These are phyloP conservation scores for Perizoma flavofasciatum DNA, from an alignment of 2,888 invertebrate genomes.

Conservation along the genomic window DNA sequence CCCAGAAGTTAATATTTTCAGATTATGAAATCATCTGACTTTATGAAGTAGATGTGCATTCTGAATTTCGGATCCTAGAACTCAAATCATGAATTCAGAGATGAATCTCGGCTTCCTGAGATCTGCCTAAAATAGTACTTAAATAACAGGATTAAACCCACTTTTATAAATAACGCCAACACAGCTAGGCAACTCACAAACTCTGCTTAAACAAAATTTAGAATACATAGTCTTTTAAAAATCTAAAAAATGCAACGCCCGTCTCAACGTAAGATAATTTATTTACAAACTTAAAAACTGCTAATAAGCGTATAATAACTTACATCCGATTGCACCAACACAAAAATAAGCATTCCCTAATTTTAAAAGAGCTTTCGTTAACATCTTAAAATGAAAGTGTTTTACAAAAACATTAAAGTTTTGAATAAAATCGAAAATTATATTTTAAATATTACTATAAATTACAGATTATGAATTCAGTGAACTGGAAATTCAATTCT, in stretches of 20 bases:
- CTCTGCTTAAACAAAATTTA: conserved; percentile 18
- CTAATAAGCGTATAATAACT: conserved; percentile 35
- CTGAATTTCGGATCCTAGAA: too few relatives aligned
- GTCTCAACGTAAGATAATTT: conserved; percentile 6
- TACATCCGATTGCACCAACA: conserved; percentile 11
- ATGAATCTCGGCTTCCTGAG: too few relatives aligned
- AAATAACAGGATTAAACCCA: too few relatives aligned
- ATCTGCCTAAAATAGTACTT: too few relatives aligned
- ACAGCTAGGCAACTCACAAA: background rate
- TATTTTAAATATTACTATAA: background rate
- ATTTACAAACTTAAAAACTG: conserved; percentile 29
- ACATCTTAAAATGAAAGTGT: background rate
- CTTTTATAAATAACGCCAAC: too few relatives aligned
- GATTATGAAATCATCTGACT: too few relatives aligned
- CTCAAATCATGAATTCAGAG: too few relatives aligned
- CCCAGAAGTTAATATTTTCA: too few relatives aligned
- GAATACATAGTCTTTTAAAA: conserved; percentile 24
- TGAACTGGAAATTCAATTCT: too few relatives aligned
- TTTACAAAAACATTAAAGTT: conserved; percentile 8
- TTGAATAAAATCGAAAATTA: conserved; percentile 1
- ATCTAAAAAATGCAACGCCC: conserved; percentile 29
- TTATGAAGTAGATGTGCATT: too few relatives aligned
- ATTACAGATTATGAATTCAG: too few relatives aligned
- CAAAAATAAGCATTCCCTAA: background rate
- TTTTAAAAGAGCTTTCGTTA: background rate